Percentiles rank a stretch among this genome's conserved stretches.
Conservation (phyloP, 2,888 invertebrate genomes). For the Stratiomys singularior region DNA sequence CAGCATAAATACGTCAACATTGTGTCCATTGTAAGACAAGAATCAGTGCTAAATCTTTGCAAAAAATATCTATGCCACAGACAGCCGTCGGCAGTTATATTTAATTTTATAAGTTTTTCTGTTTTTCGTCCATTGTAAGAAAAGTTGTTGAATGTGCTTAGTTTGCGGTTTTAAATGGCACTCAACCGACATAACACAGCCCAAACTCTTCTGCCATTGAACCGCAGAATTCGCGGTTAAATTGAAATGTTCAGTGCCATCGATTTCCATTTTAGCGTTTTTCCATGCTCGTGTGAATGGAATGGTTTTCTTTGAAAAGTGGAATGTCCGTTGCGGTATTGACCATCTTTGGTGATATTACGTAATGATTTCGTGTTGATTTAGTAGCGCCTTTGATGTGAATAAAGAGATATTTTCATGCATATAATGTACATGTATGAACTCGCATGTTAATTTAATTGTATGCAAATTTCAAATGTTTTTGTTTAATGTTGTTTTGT, state of each 20-base stretch:
- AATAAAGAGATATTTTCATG: background rate
- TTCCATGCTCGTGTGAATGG: background rate
- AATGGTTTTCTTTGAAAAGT: background rate
- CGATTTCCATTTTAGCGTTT: slow-evolving; percentile 10
- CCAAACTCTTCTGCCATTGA: background rate
- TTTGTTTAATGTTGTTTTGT: background rate
- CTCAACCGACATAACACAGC: background rate
- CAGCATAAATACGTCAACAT: too few species aligned
- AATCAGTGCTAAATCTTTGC: background rate
- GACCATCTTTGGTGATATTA: slow-evolving; percentile 14
- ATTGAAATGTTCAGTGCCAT: slow-evolving; percentile 10
- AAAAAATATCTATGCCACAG: background rate
- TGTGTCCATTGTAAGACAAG: too few species aligned
- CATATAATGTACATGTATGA: background rate
- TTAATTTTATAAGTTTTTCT: too few species aligned
- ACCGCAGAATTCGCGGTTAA: slow-evolving; percentile 1
- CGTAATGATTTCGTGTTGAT: slow-evolving; percentile 12
- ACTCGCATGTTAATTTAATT: background rate
- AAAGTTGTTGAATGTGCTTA: slow-evolving; percentile 10
- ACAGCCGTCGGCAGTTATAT: background rate
- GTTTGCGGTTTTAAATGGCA: slow-evolving; percentile 14
- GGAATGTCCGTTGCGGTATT: slow-evolving; percentile 22
- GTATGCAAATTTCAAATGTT: background rate
- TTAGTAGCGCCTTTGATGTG: slow-evolving; percentile 3
- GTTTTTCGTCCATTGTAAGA: background rate